Base-by-base conservation (phyloP, 2,888 invertebrate species). In the Philereme transversata region DNA sequence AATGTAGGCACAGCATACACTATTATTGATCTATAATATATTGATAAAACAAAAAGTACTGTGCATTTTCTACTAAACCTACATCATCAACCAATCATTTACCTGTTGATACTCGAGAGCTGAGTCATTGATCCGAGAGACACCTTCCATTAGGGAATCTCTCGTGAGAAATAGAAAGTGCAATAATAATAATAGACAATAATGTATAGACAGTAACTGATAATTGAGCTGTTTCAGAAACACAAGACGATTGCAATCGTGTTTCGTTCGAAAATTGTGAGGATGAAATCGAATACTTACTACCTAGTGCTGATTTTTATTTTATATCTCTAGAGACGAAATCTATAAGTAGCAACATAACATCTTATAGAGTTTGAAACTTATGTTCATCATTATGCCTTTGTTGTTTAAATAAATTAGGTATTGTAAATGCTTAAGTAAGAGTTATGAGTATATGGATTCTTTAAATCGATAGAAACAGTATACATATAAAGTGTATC, bases 161-260 rank as follows among this genome's bases (percentile, higher is more conserved):
- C 41, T 57, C 44, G 55, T 44, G 41, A 59, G 57, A 51, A 57
- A 60, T 57, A 64, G 64, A 67, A 67, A 64, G 67, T 64, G 10
- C 53, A 59, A 61, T 60, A 60, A 64, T 60, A 57, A n/a, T n/a
- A n/a, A n/a, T 22, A 22, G 1, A 22, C 22, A 22, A 22, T 51
- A 52, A 54, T 57, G 55, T 62, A 7, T 38, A 38, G 38, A 38
- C 0, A 38, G 5, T 38, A 38, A 5, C 38, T 38, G 41, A 41
- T 41, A 41, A 41, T 41, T 41, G 41, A 41, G 41, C 41, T 9
- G 41, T 7, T 41, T 9, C 9, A 41, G 9, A 9, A 8, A 41
- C 8, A 41, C 5, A 41, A 55, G 46, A 43, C 11, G 51, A 51
- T 53, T 45, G 45, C 43, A 49, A 34, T 43, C 4, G 7, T 8